phyloP scores from a whole-genome alignment of 2,113 vertebrate species.

The Dasyurus viverrinus region DNA sequence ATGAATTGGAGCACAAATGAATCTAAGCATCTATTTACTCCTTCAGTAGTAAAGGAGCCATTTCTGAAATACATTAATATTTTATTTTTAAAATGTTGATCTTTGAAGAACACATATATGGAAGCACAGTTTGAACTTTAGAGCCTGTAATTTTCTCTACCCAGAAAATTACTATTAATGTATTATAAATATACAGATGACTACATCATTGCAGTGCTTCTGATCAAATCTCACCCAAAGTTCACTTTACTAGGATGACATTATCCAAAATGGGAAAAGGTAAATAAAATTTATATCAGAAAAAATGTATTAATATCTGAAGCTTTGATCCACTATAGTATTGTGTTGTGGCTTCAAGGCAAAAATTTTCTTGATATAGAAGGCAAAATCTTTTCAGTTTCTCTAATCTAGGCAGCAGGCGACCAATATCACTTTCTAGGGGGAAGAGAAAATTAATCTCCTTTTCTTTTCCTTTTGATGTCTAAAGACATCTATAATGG shows the following conservation, averaged over 20 bases:
- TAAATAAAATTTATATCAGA: constrained; percentile 10
- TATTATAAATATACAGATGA: constrained; percentile 8
- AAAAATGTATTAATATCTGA: not conserved
- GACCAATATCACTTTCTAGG: not conserved
- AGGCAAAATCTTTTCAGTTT: not conserved
- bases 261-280: constrained; percentile 30
- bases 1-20: constrained; percentile 28
- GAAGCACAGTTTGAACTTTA: constrained; percentile 29
- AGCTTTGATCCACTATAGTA: not conserved
- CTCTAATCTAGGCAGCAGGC: not conserved
- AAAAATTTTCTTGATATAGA: not conserved
- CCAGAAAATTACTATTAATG: constrained; percentile 12
- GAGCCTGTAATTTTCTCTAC: constrained; percentile 21
- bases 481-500: not conserved
- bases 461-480: constrained; percentile 35
- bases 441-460: not conserved
- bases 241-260: not conserved
- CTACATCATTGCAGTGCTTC: not conserved
- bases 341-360: not conserved
- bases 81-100: constrained; percentile 26
- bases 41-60: constrained; percentile 19
- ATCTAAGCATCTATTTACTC: constrained; percentile 49
- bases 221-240: constrained; percentile 10
- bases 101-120: not conserved
- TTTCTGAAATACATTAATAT: constrained; percentile 31